Evolutionary conservation across 1,140 invertebrate genomes (phyloP).

Genomic region (Calosoma granatense): DNA sequence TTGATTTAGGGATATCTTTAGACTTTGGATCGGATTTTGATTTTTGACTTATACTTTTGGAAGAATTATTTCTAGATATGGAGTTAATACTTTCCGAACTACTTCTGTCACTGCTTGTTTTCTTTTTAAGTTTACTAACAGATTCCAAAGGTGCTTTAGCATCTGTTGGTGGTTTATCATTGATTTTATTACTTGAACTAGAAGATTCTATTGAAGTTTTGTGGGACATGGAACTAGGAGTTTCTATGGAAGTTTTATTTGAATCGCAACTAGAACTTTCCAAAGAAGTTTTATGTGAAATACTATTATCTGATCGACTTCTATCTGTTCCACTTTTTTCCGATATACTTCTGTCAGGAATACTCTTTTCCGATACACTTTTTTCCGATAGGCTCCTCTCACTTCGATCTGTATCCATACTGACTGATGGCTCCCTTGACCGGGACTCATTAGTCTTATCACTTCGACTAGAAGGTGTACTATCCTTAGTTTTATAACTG

Average conservation of each 20-base stretch:
- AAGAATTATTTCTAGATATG: constrained; percentile 31
- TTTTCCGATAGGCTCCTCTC: not conserved
- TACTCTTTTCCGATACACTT: not conserved
- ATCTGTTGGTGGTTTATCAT: too few relatives aligned
- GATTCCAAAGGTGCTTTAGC: too few relatives aligned
- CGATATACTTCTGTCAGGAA: too few relatives aligned
- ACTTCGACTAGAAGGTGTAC: constrained; percentile 16
- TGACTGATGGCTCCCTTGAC: not conserved
- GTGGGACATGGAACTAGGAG: too few relatives aligned
- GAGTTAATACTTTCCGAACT: constrained; percentile 28
- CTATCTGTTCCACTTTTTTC: too few relatives aligned
- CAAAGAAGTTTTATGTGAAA: constrained; percentile 13
- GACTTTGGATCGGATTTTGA: constrained; percentile 19
- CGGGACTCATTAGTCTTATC: constrained; percentile 16
- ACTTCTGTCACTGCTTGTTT: constrained; percentile 17
- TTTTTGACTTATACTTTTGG: constrained; percentile 26
- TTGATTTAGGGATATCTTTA: not conserved
- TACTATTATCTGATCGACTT: too few relatives aligned
- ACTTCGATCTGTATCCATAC: not conserved
- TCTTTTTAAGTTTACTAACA: too few relatives aligned
- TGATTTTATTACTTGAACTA: too few relatives aligned
- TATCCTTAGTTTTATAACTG: not conserved
- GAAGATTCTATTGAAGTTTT: too few relatives aligned
- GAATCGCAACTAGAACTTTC: too few relatives aligned
- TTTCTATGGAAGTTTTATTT: too few relatives aligned